phyloP scores from a whole-genome alignment of 2,113 vertebrate genomes.

The Siphamia tubifer region DNA sequence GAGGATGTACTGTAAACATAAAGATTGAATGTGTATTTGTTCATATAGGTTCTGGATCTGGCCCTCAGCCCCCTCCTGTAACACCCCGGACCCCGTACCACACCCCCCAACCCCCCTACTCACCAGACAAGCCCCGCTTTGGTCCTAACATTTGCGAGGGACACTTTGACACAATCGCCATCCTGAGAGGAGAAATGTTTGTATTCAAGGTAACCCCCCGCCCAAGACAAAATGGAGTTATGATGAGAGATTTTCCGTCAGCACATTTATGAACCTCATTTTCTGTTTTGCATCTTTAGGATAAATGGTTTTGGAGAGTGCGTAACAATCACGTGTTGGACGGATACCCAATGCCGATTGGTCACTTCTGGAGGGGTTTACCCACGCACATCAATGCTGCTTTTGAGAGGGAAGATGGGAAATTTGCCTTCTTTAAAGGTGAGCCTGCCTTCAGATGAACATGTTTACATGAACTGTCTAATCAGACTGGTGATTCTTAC shows the following conservation, averaged over 20 bases:
- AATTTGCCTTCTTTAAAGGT: slow-evolving; percentile 95
- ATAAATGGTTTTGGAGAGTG: slow-evolving; percentile 92
- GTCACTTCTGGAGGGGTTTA: slow-evolving; percentile 90
- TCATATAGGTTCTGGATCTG: slow-evolving; percentile 68
- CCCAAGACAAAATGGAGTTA: background rate
- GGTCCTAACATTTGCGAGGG: slow-evolving; percentile 89
- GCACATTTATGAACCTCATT: background rate
- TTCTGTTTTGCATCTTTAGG: slow-evolving; percentile 44
- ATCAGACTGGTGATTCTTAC: background rate
- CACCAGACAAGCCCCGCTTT: slow-evolving; percentile 71
- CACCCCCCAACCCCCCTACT: slow-evolving; percentile 57
- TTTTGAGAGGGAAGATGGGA: slow-evolving; percentile 90
- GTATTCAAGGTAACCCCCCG: slow-evolving; percentile 85
- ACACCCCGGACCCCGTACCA: slow-evolving; percentile 62
- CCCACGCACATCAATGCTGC: slow-evolving; percentile 83
- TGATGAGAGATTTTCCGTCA: background rate
- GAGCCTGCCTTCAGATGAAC: background rate
- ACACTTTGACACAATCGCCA: slow-evolving; percentile 88
- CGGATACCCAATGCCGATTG: slow-evolving; percentile 90
- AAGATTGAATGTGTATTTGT: background rate
- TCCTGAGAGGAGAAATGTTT: slow-evolving; percentile 92
- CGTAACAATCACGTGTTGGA: slow-evolving; percentile 87
- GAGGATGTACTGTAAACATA: background rate
- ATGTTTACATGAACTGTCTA: background rate
- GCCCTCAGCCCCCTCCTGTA: slow-evolving; percentile 56